These are phyloP conservation scores for Scaptomyza reducta DNA, from an alignment of 2,888 invertebrate genomes.

Conservation along the genomic window DNA sequence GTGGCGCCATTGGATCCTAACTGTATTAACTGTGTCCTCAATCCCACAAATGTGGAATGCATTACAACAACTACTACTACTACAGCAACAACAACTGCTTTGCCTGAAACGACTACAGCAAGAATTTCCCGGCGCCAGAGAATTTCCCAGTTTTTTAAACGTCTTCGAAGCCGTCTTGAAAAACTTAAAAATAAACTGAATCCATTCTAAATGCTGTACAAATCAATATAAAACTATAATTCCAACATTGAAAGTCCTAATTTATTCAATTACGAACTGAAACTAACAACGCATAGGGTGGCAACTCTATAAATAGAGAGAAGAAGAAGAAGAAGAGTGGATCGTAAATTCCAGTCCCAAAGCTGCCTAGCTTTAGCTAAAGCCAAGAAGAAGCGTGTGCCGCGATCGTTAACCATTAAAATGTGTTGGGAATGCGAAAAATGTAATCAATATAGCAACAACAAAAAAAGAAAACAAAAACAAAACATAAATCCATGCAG, in stretches of 20 bases:
- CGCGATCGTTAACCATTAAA: slow-evolving; percentile 40
- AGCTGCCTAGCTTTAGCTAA: slow-evolving; percentile 18
- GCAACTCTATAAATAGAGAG: slow-evolving; percentile 28
- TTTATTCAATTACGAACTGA: too few relatives aligned
- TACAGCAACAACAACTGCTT: background rate
- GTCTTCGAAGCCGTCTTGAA: background rate
- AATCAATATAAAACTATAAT: background rate
- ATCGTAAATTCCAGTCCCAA: slow-evolving; percentile 36
- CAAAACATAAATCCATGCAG: slow-evolving; percentile 29
- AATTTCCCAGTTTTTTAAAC: background rate
- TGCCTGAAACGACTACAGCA: slow-evolving; percentile 8
- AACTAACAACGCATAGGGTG: background rate
- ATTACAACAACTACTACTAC: slow-evolving; percentile 4
- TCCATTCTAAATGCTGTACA: slow-evolving; percentile 7
- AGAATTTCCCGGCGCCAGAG: slow-evolving; percentile 9
- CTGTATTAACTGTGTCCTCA: slow-evolving; percentile 30
- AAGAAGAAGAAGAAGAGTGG: background rate
- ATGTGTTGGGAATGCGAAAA: slow-evolving; percentile 53
- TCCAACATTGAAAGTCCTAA: too few relatives aligned
- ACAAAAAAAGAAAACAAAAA: slow-evolving; percentile 17
- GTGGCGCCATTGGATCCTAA: slow-evolving; percentile 31
- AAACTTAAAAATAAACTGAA: slow-evolving; percentile 14
- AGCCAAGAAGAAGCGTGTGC: slow-evolving; percentile 52
- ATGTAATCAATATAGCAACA: slow-evolving; percentile 50
- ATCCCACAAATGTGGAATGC: slow-evolving; percentile 33